phyloP scores from a whole-genome alignment of 1,140 invertebrate species.

The Diorhabda elongata region DNA sequence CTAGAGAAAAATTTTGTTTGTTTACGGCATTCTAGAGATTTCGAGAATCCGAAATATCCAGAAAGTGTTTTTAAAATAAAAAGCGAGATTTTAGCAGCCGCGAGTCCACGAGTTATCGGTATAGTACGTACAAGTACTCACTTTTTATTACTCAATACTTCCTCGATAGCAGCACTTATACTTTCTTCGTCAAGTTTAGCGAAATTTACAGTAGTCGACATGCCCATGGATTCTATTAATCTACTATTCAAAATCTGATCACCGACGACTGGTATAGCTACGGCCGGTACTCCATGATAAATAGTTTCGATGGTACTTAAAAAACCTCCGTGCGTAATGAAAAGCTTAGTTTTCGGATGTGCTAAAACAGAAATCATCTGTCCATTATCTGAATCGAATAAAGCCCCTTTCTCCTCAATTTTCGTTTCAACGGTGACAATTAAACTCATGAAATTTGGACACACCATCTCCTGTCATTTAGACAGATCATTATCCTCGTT shows the following conservation, averaged over 20 bases:
- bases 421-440: too few species aligned
- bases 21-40: too few species aligned
- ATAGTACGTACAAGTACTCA: neutral
- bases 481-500: too few species aligned
- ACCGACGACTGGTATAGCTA: slow-evolving; percentile 43
- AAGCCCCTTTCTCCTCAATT: too few species aligned
- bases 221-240: slow-evolving; percentile 47
- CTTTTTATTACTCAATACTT: slow-evolving; percentile 24
- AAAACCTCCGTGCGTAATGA: slow-evolving; percentile 32
- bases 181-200: slow-evolving; percentile 28
- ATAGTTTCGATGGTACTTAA: slow-evolving; percentile 46
- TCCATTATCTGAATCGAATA: too few species aligned
- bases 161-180: slow-evolving; percentile 16
- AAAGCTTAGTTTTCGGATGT: slow-evolving; percentile 30
- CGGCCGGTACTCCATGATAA: slow-evolving; percentile 50
- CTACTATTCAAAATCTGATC: slow-evolving; percentile 39
- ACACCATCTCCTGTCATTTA: too few species aligned
- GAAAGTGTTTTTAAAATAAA: too few species aligned
- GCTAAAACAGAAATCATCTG: slow-evolving; percentile 42
- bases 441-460: too few species aligned
- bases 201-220: slow-evolving; percentile 45
- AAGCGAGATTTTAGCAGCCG: too few species aligned
- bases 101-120: too few species aligned
- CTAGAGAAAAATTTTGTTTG: too few species aligned
- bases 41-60: too few species aligned